These are phyloP conservation scores for Leucania comma DNA, from an alignment of 2,888 invertebrate genomes.

Conservation along the genomic window DNA sequence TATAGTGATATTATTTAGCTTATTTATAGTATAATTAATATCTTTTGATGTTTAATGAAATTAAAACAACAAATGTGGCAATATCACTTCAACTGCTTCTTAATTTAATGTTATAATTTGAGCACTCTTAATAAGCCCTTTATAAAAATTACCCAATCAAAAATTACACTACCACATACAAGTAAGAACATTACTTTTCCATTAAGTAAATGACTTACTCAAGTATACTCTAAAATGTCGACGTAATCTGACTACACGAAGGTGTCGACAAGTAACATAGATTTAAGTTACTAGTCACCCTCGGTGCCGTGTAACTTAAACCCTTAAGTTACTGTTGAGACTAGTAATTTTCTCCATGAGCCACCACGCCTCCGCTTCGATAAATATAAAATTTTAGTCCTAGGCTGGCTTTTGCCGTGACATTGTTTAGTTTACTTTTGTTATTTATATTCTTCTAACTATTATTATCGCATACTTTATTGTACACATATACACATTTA, in stretches of 20 bases:
- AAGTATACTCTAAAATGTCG: slow-evolving; percentile 21
- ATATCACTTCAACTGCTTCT: too few species aligned
- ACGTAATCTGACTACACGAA: slow-evolving; percentile 26
- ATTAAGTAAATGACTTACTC: slow-evolving; percentile 26
- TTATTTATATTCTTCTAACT: too few species aligned
- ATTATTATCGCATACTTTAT: too few species aligned
- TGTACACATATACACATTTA: too few species aligned
- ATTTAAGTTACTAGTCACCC: slow-evolving; percentile 54
- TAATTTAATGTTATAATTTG: too few species aligned
- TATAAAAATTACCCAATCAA: neutral
- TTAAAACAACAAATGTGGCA: too few species aligned
- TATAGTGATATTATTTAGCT: too few species aligned
- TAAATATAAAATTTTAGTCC: slow-evolving; percentile 53
- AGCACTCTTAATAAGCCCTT: neutral
- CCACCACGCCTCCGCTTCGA: slow-evolving; percentile 52
- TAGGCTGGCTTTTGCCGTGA: neutral
- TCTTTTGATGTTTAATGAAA: too few species aligned
- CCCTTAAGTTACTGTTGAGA: slow-evolving; percentile 59
- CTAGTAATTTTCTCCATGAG: slow-evolving; percentile 67
- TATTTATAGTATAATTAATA: too few species aligned
- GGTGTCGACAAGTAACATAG: slow-evolving; percentile 52
- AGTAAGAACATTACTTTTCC: neutral
- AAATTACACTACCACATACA: neutral
- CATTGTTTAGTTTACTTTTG: neutral
- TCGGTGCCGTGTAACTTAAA: slow-evolving; percentile 60